phyloP scores from a whole-genome alignment of 1,140 invertebrate genomes.

The Myzus persicae region DNA sequence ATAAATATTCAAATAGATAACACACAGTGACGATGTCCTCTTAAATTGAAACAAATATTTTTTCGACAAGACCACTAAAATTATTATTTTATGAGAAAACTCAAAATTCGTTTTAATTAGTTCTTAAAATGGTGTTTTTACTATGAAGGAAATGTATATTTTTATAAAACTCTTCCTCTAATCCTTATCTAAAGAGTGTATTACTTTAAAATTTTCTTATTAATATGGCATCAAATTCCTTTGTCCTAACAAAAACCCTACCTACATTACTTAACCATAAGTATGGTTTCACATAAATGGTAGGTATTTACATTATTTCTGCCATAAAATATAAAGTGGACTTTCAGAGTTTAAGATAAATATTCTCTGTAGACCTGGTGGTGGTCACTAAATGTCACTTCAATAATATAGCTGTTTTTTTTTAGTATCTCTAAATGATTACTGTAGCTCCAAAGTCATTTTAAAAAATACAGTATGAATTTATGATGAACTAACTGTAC shows the following conservation, averaged over 20 bases:
- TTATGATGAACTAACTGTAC: not conserved
- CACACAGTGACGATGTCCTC: not conserved
- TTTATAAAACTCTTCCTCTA: not conserved
- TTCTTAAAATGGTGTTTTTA: not conserved
- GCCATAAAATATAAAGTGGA: not conserved
- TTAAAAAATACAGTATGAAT: not conserved
- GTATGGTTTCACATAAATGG: not conserved
- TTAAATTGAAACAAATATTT: too few relatives aligned
- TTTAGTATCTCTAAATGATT: slow-evolving; percentile 13
- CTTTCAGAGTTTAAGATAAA: slow-evolving; percentile 8
- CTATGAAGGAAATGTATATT: not conserved
- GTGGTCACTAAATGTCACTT: not conserved
- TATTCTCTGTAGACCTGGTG: not conserved
- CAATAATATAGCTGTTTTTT: not conserved
- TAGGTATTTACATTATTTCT: not conserved
- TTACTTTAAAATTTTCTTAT: not conserved
- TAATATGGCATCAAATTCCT: not conserved
- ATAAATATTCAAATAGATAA: not conserved
- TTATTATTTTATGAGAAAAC: not conserved
- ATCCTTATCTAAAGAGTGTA: not conserved
- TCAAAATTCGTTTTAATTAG: not conserved
- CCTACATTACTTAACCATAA: not conserved
- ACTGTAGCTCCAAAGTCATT: not conserved
- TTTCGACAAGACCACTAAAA: not conserved
- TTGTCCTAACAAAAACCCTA: not conserved